phyloP scores from a whole-genome alignment of 1,140 invertebrate genomes.

The Hylaeus anthracinus region DNA sequence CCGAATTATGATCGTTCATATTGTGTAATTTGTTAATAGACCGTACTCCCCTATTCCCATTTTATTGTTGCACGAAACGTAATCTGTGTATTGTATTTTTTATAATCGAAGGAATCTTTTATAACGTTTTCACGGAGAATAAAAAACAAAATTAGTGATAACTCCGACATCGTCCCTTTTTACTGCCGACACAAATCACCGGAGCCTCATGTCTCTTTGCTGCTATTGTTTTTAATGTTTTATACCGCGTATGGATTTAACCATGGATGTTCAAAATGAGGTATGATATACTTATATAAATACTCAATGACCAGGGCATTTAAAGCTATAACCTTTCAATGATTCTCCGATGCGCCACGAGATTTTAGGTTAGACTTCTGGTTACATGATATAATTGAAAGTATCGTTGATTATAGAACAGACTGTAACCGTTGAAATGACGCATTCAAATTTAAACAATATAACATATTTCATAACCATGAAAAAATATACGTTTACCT shows the following conservation, averaged over 20 bases:
- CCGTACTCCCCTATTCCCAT: not conserved
- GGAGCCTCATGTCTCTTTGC: constrained; percentile 59
- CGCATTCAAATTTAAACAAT: constrained; percentile 3
- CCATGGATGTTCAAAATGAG: constrained; percentile 66
- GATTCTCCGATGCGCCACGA: not conserved
- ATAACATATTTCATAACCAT: not conserved
- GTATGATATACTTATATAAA: constrained; percentile 44
- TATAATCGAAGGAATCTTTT: constrained; percentile 8
- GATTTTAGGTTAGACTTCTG: constrained; percentile 47
- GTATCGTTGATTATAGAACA: constrained; percentile 10
- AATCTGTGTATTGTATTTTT: constrained; percentile 42
- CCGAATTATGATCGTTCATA: constrained; percentile 55
- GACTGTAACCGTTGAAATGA: not conserved
- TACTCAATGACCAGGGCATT: not conserved
- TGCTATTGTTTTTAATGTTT: constrained; percentile 67
- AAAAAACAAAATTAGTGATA: constrained; percentile 30
- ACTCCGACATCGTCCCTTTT: constrained; percentile 28
- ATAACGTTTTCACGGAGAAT: constrained; percentile 7
- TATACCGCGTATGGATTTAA: constrained; percentile 60
- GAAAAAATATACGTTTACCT: not conserved
- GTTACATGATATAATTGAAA: constrained; percentile 30
- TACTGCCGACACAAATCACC: constrained; percentile 50
- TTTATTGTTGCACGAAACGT: constrained; percentile 29
- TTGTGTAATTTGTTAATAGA: constrained; percentile 49
- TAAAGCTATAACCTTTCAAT: not conserved